Base-by-base conservation (phyloP, 64 coral and sea anemone species). In the Catalaphyllia jardinei region DNA sequence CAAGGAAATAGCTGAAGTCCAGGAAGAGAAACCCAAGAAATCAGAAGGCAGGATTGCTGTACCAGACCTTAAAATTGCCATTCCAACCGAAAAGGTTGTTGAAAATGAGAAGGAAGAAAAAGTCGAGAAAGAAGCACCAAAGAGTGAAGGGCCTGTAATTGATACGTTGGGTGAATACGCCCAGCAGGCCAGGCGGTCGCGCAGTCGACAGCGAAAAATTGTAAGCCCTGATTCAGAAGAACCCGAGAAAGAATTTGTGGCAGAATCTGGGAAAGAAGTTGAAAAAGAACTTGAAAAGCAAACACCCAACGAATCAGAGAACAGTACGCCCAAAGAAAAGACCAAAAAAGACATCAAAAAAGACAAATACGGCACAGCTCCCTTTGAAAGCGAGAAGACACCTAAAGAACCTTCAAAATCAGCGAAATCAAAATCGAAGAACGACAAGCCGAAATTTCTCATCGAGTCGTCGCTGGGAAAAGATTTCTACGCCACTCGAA, bases 391-490 rank as follows among this genome's bases (percentile, higher is more conserved):
- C 18, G 90, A 92, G 29, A 91, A 92, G 63, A 87, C 88, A 71
- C 27, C 38, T 52, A 93, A 93, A 15, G 60, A 67, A 20, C 60
- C 18, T 29, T 83, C 60, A 18, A 97, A 93, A 88, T 42, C 88
- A 10, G 14, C 73, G 16, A 92, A 92, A 59, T 63, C 38, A 7
- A 92, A 92, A 59, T 93, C 91, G 6, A 96, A 96, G 71, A 88
- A 62, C 20, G 95, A 96, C 67, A 96, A 96, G 79, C 95, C 95
- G 3, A 96, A 96, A 63, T 97, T 97, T 33, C 83, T 97, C 10
- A 97, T 97, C 11, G 91, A 97, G 57, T 97, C 95, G 0, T 97
- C 95, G 22, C 71, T 97, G 10, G 88, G 95, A 19, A 89, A 89
- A 72, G 95, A 97, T 79, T 97, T 97, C 61, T 97, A 97, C 60